These are phyloP conservation scores for Micrasema minimum DNA, from an alignment of 1,140 invertebrate genomes.

Conservation along the genomic window DNA sequence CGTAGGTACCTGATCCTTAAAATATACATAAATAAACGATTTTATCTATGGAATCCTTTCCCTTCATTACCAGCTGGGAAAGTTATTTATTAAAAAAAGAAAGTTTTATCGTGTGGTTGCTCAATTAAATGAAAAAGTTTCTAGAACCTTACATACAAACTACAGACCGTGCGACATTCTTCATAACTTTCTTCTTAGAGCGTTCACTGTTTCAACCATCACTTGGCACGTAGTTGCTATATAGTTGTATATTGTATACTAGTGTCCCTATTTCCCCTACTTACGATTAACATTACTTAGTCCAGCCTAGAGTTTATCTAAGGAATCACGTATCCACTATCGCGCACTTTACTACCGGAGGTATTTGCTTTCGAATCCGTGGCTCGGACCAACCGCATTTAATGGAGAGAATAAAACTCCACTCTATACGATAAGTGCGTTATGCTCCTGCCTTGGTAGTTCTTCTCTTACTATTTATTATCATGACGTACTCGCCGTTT, in stretches of 20 bases:
- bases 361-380: slow-evolving; percentile 46
- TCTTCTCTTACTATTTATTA: slow-evolving; percentile 16
- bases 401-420: slow-evolving; percentile 45
- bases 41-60: too few relatives aligned
- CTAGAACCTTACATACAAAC: background rate
- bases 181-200: too few relatives aligned
- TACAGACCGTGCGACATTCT: background rate
- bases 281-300: slow-evolving; percentile 44
- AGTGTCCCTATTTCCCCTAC: background rate
- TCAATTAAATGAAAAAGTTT: slow-evolving; percentile 5
- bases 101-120: too few relatives aligned
- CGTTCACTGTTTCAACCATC: too few relatives aligned
- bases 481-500: slow-evolving; percentile 4
- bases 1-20: too few relatives aligned
- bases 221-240: too few relatives aligned
- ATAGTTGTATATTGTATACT: too few relatives aligned
- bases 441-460: too few relatives aligned
- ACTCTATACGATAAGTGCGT: slow-evolving; percentile 28
- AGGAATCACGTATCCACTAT: slow-evolving; percentile 48
- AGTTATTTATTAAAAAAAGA: too few relatives aligned
- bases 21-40: too few relatives aligned
- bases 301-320: slow-evolving; percentile 34
- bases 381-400: slow-evolving; percentile 34
- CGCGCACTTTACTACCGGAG: slow-evolving; percentile 37
- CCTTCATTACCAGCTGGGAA: too few relatives aligned